phyloP scores from a whole-genome alignment of 2,797 vertebrate genomes.

The Enteromius afrohamiltoni region DNA sequence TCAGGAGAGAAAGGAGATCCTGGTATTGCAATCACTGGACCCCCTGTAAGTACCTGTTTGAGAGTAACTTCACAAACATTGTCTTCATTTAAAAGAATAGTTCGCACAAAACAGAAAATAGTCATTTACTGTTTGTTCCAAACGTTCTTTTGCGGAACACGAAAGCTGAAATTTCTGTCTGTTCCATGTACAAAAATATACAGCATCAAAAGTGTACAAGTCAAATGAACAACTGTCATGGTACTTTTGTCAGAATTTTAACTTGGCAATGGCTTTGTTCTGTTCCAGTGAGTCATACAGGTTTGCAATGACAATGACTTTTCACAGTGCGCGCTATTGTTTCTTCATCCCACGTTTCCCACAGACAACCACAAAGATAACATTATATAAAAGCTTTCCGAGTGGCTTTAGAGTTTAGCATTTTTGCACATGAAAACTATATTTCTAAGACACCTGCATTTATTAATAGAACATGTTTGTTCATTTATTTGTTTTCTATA shows the following conservation, averaged over 20 bases:
- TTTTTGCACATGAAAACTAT: background rate
- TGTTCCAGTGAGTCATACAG: background rate
- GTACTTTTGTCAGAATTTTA: background rate
- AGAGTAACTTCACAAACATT: slow-evolving; percentile 9
- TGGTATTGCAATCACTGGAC: slow-evolving; percentile 82
- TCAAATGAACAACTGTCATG: background rate
- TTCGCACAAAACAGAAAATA: background rate
- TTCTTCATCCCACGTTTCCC: slow-evolving; percentile 2
- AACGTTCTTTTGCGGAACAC: background rate
- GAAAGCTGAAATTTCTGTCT: background rate
- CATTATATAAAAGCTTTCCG: background rate
- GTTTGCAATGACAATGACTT: background rate
- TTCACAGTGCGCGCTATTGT: background rate
- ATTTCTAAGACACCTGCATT: background rate
- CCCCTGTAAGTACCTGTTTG: slow-evolving; percentile 80
- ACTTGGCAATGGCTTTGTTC: background rate
- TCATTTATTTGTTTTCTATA: slow-evolving; percentile 66
- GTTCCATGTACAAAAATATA: background rate
- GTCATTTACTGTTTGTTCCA: background rate
- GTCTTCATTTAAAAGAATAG: background rate
- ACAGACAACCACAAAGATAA: background rate
- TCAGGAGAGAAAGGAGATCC: slow-evolving; percentile 89
- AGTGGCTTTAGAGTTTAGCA: background rate
- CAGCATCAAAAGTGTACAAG: background rate
- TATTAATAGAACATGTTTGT: background rate